These are phyloP conservation scores for Glyphotaelius pellucidus DNA, from an alignment of 2,888 invertebrate genomes.

Conservation along the genomic window DNA sequence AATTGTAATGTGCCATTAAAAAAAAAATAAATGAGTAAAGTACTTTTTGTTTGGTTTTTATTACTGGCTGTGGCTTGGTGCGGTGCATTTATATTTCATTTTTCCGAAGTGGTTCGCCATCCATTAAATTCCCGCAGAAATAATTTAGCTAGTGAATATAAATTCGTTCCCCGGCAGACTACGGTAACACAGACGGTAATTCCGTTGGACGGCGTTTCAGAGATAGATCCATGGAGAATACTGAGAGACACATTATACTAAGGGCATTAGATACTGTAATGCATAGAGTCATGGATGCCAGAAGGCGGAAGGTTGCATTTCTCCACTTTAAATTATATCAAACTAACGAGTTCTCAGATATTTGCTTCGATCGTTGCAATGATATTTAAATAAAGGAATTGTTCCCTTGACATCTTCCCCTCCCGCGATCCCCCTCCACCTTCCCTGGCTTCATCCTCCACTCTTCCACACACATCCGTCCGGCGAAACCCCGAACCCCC, in stretches of 20 bases:
- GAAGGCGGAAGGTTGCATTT: neutral
- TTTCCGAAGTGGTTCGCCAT: neutral
- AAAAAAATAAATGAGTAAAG: too few species aligned
- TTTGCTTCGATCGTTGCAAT: too few species aligned
- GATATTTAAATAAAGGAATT: too few species aligned
- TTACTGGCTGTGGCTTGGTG: too few species aligned
- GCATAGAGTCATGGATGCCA: neutral
- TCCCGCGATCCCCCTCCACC: too few species aligned
- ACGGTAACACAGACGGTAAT: slow-evolving; percentile 16
- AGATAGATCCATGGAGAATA: slow-evolving; percentile 24
- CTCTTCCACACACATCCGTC: too few species aligned
- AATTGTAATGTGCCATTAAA: too few species aligned
- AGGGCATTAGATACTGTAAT: neutral
- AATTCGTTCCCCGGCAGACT: neutral
- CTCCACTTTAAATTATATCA: neutral
- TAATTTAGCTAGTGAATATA: slow-evolving; percentile 26
- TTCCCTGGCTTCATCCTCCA: too few species aligned
- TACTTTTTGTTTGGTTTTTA: neutral
- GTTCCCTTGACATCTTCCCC: too few species aligned
- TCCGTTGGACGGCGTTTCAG: slow-evolving; percentile 24
- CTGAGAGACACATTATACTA: slow-evolving; percentile 8
- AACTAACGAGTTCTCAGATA: too few species aligned
- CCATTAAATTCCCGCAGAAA: neutral
- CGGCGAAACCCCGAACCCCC: too few species aligned
- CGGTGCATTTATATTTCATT: neutral